Percentiles rank a stretch among this genome's conserved stretches.
phyloP scores from a whole-genome alignment of 2,888 invertebrate genomes.

The Strigamia maritima region DNA sequence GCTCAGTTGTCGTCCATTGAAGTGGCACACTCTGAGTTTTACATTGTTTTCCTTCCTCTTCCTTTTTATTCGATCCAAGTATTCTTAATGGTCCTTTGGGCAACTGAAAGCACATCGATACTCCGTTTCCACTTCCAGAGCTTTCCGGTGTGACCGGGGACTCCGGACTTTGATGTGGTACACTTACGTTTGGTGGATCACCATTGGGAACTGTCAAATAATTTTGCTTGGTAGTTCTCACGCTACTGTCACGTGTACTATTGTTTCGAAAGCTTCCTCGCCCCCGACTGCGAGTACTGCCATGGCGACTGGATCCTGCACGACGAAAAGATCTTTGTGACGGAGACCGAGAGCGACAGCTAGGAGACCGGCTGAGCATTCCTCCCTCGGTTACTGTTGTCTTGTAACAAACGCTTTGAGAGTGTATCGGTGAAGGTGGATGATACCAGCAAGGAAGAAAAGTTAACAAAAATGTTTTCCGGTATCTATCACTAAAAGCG shows the following conservation, averaged over 20 bases:
- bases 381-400: slow-evolving; percentile 35
- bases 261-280: slow-evolving; percentile 35
- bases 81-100: slow-evolving; percentile 37
- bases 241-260: not conserved
- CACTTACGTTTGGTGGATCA: not conserved
- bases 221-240: slow-evolving; percentile 20
- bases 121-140: not conserved
- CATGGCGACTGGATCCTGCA: slow-evolving; percentile 13
- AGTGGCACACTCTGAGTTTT: slow-evolving; percentile 33
- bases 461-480: slow-evolving; percentile 58
- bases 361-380: slow-evolving; percentile 38
- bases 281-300: slow-evolving; percentile 34
- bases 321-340: slow-evolving; percentile 35
- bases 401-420: slow-evolving; percentile 41
- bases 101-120: slow-evolving; percentile 37
- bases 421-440: slow-evolving; percentile 40
- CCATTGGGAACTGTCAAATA: slow-evolving; percentile 39
- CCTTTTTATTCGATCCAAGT: slow-evolving; percentile 9
- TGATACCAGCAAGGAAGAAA: slow-evolving; percentile 47
- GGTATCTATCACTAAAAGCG: slow-evolving; percentile 70
- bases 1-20: slow-evolving; percentile 9
- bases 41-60: slow-evolving; percentile 1
- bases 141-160: not conserved
- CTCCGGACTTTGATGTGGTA: not conserved
- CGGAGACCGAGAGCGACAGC: slow-evolving; percentile 35